Percentiles rank a stretch among this genome's conserved stretches.
phyloP scores from a whole-genome alignment of 1,140 invertebrate species.

The Oreohelix idahoensis region DNA sequence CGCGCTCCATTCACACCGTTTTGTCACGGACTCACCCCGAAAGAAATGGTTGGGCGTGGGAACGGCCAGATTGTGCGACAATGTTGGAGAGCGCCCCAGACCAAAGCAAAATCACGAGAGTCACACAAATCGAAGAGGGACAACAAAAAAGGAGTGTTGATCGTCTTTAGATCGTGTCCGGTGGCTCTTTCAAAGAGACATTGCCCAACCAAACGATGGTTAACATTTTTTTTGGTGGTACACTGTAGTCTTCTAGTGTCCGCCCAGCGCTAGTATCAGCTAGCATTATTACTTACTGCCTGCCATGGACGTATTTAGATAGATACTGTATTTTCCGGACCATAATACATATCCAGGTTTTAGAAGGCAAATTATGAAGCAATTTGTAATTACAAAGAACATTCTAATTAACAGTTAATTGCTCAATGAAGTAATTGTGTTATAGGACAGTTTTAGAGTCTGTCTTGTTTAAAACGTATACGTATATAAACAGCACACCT shows the following conservation, averaged over 20 bases:
- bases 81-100: slow-evolving; percentile 13
- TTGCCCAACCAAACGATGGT: not conserved
- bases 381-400: too few relatives aligned
- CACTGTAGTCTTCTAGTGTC: not conserved
- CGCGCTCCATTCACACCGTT: slow-evolving; percentile 12
- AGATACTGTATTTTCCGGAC: too few relatives aligned
- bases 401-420: too few relatives aligned
- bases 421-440: too few relatives aligned
- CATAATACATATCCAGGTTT: too few relatives aligned
- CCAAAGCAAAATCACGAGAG: slow-evolving; percentile 30
- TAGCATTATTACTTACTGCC: too few relatives aligned
- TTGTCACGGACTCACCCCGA: slow-evolving; percentile 15
- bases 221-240: not conserved
- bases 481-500: too few relatives aligned
- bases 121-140: slow-evolving; percentile 31
- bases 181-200: slow-evolving; percentile 18
- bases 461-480: too few relatives aligned
- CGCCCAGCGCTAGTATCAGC: too few relatives aligned
- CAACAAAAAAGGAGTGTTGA: slow-evolving; percentile 34
- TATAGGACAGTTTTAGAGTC: too few relatives aligned
- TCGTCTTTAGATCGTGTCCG: slow-evolving; percentile 39
- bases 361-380: too few relatives aligned
- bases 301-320: too few relatives aligned
- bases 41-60: slow-evolving; percentile 17
- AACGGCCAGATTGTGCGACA: slow-evolving; percentile 18